phyloP scores from a whole-genome alignment of 2,113 vertebrate species.

The Cyprinus carpio region DNA sequence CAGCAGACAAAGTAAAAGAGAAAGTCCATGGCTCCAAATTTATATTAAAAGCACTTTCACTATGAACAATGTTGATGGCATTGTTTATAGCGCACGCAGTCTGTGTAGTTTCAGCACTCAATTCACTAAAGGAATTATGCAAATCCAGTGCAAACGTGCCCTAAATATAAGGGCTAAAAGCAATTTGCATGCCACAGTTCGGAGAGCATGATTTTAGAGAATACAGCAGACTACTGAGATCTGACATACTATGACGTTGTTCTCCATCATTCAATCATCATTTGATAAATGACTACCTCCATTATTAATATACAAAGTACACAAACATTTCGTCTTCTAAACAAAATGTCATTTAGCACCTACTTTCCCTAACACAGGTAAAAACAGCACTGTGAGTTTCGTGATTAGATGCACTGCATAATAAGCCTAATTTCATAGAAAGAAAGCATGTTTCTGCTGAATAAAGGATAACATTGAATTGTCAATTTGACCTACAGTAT shows the following conservation, averaged over 20 bases:
- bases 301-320: not conserved
- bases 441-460: not conserved
- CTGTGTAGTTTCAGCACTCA: slow-evolving; percentile 1
- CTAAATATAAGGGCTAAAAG: not conserved
- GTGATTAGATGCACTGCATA: not conserved
- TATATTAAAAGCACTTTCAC: not conserved
- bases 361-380: not conserved
- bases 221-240: not conserved
- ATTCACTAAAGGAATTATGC: slow-evolving; percentile 8
- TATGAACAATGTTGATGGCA: not conserved
- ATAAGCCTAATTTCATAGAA: not conserved
- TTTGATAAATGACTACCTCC: not conserved
- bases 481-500: not conserved
- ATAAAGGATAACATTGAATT: not conserved
- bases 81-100: not conserved
- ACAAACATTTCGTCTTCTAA: not conserved
- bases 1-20: slow-evolving; percentile 5
- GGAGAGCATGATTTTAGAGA: not conserved
- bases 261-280: not conserved
- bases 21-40: slow-evolving; percentile 11
- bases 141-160: not conserved
- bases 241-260: not conserved
- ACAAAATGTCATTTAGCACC: not conserved
- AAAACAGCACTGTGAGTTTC: not conserved
- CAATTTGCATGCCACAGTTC: not conserved